Percentiles rank a stretch among this genome's conserved stretches.
These are phyloP conservation scores for Serranus cabrilla DNA, from an alignment of 2,797 vertebrate genomes.

Conservation along the genomic window DNA sequence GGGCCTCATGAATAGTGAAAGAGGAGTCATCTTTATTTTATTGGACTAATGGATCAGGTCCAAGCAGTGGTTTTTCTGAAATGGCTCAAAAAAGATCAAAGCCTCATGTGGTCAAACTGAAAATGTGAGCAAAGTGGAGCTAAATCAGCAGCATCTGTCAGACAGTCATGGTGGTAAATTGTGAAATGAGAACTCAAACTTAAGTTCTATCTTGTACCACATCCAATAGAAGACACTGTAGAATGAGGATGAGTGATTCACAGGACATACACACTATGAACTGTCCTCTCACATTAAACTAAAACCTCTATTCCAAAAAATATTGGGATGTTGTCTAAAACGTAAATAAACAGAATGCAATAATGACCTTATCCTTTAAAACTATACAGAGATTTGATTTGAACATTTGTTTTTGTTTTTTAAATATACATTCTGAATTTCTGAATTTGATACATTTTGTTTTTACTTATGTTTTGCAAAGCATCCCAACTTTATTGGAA, in stretches of 20 bases:
- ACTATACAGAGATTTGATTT: no score
- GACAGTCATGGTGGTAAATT: background rate
- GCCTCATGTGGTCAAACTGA: slow-evolving; percentile 8
- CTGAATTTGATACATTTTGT: no score
- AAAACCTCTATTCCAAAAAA: no score
- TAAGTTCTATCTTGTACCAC: background rate
- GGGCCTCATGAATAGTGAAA: slow-evolving; percentile 58
- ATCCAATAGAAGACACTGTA: background rate
- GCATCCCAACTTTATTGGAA: background rate
- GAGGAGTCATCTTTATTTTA: slow-evolving; percentile 73
- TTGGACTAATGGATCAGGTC: slow-evolving; percentile 68
- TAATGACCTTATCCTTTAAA: no score
- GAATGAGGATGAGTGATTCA: background rate
- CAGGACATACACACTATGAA: background rate
- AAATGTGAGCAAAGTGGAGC: slow-evolving; percentile 13
- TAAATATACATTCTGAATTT: no score
- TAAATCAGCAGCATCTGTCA: background rate
- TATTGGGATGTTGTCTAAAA: no score
- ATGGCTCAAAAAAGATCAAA: slow-evolving; percentile 22
- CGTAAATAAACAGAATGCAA: no score
- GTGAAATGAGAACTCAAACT: background rate
- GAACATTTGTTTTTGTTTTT: no score
- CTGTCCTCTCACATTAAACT: background rate
- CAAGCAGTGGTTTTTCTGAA: slow-evolving; percentile 37
- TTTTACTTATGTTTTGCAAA: no score